Evolutionary conservation across 2,797 vertebrate genomes (phyloP).

Genomic region (Anguilla pacifica): DNA sequence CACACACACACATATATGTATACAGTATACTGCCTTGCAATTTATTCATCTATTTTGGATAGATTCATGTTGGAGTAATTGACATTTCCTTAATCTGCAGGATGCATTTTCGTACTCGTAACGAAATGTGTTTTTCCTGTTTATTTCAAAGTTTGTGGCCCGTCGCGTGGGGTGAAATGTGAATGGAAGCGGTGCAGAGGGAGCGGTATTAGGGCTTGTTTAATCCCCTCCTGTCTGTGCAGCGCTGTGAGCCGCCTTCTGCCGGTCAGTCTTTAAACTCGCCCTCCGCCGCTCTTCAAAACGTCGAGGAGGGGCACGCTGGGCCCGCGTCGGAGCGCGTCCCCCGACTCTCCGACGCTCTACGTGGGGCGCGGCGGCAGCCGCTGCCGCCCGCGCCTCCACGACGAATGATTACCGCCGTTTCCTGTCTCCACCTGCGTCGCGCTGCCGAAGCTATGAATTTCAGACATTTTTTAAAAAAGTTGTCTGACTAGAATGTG

Average conservation of each 20-base stretch:
- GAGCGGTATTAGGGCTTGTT: neutral
- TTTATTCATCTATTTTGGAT: neutral
- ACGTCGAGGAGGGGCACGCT: neutral
- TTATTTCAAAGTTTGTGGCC: neutral
- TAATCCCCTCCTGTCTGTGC: neutral
- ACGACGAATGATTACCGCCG: neutral
- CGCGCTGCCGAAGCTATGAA: slow-evolving; percentile 30
- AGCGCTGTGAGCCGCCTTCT: neutral
- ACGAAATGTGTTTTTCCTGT: no score
- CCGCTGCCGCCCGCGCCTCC: no score
- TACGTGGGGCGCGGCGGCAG: neutral
- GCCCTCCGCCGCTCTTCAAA: neutral
- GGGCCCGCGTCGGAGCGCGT: slow-evolving; percentile 39
- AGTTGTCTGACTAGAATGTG: slow-evolving; percentile 56
- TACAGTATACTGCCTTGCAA: neutral
- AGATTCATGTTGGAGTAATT: neutral
- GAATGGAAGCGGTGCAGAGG: neutral
- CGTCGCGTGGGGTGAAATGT: neutral
- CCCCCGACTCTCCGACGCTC: slow-evolving; percentile 21
- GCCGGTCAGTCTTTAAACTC: neutral
- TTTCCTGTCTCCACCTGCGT: slow-evolving; percentile 32
- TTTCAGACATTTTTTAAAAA: neutral
- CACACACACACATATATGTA: no score
- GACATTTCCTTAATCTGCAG: no score
- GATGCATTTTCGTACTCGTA: no score